A percentile compares a stretch with the other conserved stretches of the same genome.
Conservation (phyloP, 2,888 invertebrate genomes). For the Agrochola circellaris region DNA sequence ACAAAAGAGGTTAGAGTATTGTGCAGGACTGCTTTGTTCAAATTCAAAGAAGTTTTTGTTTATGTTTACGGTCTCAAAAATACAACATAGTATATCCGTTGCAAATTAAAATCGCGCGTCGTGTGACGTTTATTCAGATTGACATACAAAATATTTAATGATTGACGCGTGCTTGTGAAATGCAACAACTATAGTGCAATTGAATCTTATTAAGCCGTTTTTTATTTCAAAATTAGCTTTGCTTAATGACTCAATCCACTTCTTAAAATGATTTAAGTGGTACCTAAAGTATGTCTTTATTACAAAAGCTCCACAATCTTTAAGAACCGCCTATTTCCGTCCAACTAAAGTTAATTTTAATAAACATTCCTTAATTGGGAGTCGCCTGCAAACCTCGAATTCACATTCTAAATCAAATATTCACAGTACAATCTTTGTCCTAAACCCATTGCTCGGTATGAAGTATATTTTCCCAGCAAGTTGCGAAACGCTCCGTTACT, state of each 20-base stretch:
- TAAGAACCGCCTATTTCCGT: slow-evolving; percentile 22
- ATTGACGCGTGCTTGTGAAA: not conserved
- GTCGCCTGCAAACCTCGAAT: slow-evolving; percentile 7
- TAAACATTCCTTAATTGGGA: slow-evolving; percentile 17
- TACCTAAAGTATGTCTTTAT: not conserved
- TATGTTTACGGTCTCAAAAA: not conserved
- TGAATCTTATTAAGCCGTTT: not conserved
- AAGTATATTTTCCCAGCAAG: slow-evolving; percentile 84
- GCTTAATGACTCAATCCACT: not conserved
- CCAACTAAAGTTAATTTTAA: not conserved
- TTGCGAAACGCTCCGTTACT: slow-evolving; percentile 86
- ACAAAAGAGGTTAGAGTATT: not conserved
- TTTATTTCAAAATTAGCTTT: not conserved
- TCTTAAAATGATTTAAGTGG: not conserved
- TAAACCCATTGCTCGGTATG: slow-evolving; percentile 73
- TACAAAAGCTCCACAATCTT: not conserved
- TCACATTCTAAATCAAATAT: slow-evolving; percentile 33
- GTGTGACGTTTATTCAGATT: not conserved
- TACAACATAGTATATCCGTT: not conserved
- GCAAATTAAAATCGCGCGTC: not conserved
- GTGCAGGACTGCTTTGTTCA: not conserved
- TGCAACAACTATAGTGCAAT: not conserved
- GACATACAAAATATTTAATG: not conserved
- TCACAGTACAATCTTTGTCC: slow-evolving; percentile 37
- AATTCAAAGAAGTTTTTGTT: not conserved